Percentiles rank a stretch among this genome's conserved stretches.
These are phyloP conservation scores for Pantherophis vulpinus DNA, from an alignment of 2,797 vertebrate genomes.

Conservation along the genomic window DNA sequence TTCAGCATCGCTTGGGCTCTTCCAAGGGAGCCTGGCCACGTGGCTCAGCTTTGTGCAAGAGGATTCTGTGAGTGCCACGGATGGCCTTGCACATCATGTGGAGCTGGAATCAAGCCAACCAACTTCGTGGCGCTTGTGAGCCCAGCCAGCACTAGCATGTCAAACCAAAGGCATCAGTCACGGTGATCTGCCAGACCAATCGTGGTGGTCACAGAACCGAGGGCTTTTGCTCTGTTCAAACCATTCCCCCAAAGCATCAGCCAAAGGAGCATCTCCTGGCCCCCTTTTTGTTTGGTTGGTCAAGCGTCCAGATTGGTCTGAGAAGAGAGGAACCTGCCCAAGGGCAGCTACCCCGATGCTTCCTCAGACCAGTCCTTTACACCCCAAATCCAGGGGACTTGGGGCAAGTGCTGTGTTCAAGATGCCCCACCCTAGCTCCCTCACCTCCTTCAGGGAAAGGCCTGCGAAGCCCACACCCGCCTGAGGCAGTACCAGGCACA, in stretches of 20 bases:
- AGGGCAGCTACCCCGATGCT: too few species aligned
- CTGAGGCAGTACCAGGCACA: neutral
- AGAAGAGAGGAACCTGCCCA: neutral
- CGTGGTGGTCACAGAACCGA: rapidly evolving
- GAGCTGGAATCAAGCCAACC: neutral
- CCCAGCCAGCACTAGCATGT: neutral
- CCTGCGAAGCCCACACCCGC: neutral
- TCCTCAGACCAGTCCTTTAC: neutral
- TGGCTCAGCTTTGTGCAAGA: neutral
- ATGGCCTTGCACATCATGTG: neutral
- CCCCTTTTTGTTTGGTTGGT: too few species aligned
- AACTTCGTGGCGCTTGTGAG: neutral
- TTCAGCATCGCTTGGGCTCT: neutral
- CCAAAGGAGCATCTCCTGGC: neutral
- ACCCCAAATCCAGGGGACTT: neutral
- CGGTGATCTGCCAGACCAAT: neutral
- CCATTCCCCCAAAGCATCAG: neutral
- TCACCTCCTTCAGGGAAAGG: neutral
- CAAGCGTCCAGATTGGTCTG: too few species aligned
- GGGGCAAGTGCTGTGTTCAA: neutral
- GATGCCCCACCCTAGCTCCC: neutral
- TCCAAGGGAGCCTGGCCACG: neutral
- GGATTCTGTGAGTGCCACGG: neutral
- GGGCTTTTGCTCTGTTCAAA: too few species aligned
- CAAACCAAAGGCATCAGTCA: neutral